These are phyloP conservation scores for Garrulus glandarius DNA, from an alignment of 2,797 vertebrate genomes.

Conservation along the genomic window DNA sequence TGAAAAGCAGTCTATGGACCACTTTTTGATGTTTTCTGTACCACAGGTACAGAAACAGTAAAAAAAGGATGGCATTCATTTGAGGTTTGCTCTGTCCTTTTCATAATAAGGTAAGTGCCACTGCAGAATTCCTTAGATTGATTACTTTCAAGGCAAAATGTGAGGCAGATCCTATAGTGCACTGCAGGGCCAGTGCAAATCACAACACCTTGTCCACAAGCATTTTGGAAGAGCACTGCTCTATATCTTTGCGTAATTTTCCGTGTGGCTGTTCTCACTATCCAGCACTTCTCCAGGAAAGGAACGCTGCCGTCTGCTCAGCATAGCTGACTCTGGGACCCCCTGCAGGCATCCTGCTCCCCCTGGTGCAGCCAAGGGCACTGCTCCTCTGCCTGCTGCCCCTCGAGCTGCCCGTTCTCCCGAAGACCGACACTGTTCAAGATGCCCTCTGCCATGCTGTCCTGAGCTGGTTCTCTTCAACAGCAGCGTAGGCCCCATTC, in stretches of 20 bases:
- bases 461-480: neutral
- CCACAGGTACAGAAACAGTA: neutral
- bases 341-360: fast-evolving
- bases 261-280: fast-evolving
- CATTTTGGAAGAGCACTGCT: neutral
- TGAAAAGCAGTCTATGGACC: neutral
- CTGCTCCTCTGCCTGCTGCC: neutral
- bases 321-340: neutral
- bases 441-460: neutral
- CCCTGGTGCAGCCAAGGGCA: fast-evolving
- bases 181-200: neutral
- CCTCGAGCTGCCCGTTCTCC: neutral
- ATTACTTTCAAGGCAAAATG: neutral
- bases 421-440: fast-evolving
- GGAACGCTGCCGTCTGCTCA: fast-evolving
- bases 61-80: neutral
- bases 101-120: neutral
- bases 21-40: neutral
- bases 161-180: neutral
- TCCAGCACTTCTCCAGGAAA: fast-evolving
- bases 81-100: neutral
- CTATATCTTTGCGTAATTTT: neutral
- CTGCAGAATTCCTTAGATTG: neutral
- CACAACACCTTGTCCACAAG: neutral
- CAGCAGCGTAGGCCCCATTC: fast-evolving